Conservation (phyloP, 2,888 invertebrate species). For the Desoria tigrina region DNA sequence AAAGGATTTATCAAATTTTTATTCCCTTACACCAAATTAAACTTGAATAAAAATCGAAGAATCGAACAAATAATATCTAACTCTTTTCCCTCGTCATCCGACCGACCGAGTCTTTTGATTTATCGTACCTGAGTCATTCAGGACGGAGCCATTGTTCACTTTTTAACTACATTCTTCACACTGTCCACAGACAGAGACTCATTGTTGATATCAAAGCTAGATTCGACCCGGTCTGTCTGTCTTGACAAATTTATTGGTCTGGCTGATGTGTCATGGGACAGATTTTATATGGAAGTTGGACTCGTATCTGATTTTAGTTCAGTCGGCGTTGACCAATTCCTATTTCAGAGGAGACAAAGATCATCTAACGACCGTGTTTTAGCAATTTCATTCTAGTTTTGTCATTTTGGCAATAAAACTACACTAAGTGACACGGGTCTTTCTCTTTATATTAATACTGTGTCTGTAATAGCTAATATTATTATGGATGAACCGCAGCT, state of each 20-base stretch:
- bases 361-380: conserved; percentile 1
- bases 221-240: conserved; percentile 1
- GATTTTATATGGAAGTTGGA: not conserved
- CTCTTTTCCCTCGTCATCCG: not conserved
- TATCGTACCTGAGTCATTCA: conserved; percentile 7
- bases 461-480: too few relatives aligned
- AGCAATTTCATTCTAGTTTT: not conserved
- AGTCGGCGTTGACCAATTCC: not conserved
- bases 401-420: conserved; percentile 1
- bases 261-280: conserved; percentile 6
- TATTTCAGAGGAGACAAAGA: not conserved
- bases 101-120: not conserved
- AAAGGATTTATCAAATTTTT: conserved; percentile 30
- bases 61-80: too few relatives aligned
- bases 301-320: not conserved
- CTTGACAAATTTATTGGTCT: conserved; percentile 14
- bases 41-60: conserved; percentile 5
- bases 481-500: too few relatives aligned
- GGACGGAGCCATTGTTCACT: conserved; percentile 3
- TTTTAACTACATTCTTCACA: not conserved
- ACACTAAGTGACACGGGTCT: not conserved
- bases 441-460: too few relatives aligned
- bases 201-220: not conserved
- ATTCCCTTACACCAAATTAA: conserved; percentile 15
- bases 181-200: not conserved